Evolutionary conservation across 92 coral and sea anemone genomes (phyloP), one percentile per base, ranked within the genome.

Genomic region (Paragorgia papillata): DNA sequence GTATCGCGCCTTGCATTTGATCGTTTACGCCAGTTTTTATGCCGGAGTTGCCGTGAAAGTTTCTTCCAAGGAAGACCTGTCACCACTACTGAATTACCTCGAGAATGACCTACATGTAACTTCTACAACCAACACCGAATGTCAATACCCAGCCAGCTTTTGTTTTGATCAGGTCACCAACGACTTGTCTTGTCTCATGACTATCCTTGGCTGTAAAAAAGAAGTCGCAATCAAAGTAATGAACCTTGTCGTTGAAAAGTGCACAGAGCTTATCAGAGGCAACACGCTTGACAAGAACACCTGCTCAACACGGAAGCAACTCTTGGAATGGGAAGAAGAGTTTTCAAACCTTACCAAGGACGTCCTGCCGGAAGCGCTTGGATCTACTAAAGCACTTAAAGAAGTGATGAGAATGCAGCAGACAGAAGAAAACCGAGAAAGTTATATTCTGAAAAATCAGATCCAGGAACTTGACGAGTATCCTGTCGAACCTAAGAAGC

Each of bases 1-100:
- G 49, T 89, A 86, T 69, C 95, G 99, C 15, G 64, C 88, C 22
- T 75, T 95, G 17, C 97, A 95, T 82, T 80, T 95, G 49, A 76
- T 91, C 37, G 92, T 91, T 9, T 90, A 87, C 69, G 77, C 89
- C 49, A 87, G 91, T 9, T 83, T 91, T 40, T 86, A 86, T 24
- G 92, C 87, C 6, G 99, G 99, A 37, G 69, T 46, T 57, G 81
- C 97, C 57, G 66, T 87, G 22, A 84, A 78, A 44, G 18, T 83
- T 57, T 75, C 79, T 44, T 79, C 81, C 30, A 71, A 85, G 32
- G 80, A 71, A 31, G 69, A 48, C 22, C 79, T 88, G 22, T 51
- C 88, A 18, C 60, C 67, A 20, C 73, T 84, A 25, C 58, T 93
- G 51, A 19, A 26, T 27, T 25, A 17, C 33, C 28, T 32, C 30